phyloP scores from a whole-genome alignment of 1,140 invertebrate species.

The Leptinotarsa texana region DNA sequence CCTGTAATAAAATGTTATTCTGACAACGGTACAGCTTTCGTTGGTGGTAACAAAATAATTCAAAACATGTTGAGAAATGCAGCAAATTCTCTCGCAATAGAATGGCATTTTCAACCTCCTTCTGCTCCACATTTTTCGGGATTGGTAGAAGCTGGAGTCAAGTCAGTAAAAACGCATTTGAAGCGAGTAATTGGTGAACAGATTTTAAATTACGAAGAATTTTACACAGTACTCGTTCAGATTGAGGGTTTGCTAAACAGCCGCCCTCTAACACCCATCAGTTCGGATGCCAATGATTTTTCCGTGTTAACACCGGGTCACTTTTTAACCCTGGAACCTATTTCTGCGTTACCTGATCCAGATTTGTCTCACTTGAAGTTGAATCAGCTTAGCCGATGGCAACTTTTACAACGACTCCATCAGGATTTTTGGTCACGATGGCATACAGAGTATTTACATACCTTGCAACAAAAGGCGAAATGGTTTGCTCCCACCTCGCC shows the following conservation, averaged over 20 bases:
- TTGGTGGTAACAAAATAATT: slow-evolving; percentile 40
- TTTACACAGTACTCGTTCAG: slow-evolving; percentile 10
- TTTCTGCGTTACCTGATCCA: slow-evolving; percentile 14
- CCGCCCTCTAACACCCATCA: slow-evolving; percentile 7
- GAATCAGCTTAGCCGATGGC: slow-evolving; percentile 28
- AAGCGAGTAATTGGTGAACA: not conserved
- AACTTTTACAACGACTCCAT: slow-evolving; percentile 41
- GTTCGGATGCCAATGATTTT: slow-evolving; percentile 4
- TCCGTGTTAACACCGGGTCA: slow-evolving; percentile 10
- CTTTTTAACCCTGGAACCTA: slow-evolving; percentile 13
- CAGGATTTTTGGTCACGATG: slow-evolving; percentile 52
- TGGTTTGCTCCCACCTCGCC: slow-evolving; percentile 36
- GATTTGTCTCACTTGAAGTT: slow-evolving; percentile 12
- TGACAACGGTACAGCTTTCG: slow-evolving; percentile 54
- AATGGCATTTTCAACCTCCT: slow-evolving; percentile 5
- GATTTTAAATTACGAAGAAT: slow-evolving; percentile 10
- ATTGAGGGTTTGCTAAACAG: slow-evolving; percentile 17
- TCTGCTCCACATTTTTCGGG: slow-evolving; percentile 20
- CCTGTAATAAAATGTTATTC: slow-evolving; percentile 40
- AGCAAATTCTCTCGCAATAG: not conserved
- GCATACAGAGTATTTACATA: slow-evolving; percentile 48
- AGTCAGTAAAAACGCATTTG: slow-evolving; percentile 15
- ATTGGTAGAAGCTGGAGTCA: slow-evolving; percentile 7
- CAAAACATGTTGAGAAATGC: not conserved
- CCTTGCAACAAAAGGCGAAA: slow-evolving; percentile 45